These are phyloP conservation scores for Cyclophora albipunctata DNA, from an alignment of 2,888 invertebrate species.

Conservation along the genomic window DNA sequence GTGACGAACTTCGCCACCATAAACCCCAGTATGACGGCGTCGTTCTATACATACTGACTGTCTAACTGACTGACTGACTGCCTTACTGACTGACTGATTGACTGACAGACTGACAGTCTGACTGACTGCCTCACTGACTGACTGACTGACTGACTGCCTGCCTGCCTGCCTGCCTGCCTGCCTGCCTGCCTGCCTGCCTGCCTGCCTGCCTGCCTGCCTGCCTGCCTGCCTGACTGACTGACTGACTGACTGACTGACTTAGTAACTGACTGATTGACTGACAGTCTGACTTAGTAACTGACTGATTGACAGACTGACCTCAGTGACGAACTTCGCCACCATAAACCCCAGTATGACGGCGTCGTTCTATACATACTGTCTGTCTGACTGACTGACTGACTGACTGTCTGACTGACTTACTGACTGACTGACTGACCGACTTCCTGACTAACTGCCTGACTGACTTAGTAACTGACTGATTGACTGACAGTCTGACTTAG, in stretches of 20 bases:
- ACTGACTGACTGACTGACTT: not conserved
- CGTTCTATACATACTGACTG: no score
- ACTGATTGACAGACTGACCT: slow-evolving; percentile 69
- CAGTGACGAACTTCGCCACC: slow-evolving; percentile 93
- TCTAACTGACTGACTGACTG: no score
- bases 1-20: slow-evolving; percentile 94
- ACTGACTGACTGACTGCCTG: slow-evolving; percentile 93
- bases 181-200: not conserved
- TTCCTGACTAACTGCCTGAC: not conserved
- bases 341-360: slow-evolving; percentile 87
- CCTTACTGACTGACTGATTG: no score
- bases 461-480: not conserved
- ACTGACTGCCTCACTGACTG: slow-evolving; percentile 4
- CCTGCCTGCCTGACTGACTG: no score
- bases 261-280: not conserved
- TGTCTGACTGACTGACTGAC: not conserved
- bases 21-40: slow-evolving; percentile 92
- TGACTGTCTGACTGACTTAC: not conserved
- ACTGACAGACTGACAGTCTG: no score
- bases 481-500: not conserved
- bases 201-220: no score
- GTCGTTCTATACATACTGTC: no score
- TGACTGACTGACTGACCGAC: not conserved
- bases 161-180: slow-evolving; percentile 87
- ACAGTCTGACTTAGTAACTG: not conserved